Percentiles rank a stretch among this genome's conserved stretches.
Conservation (phyloP, 2,113 vertebrate genomes). For the Petaurus breviceps region DNA sequence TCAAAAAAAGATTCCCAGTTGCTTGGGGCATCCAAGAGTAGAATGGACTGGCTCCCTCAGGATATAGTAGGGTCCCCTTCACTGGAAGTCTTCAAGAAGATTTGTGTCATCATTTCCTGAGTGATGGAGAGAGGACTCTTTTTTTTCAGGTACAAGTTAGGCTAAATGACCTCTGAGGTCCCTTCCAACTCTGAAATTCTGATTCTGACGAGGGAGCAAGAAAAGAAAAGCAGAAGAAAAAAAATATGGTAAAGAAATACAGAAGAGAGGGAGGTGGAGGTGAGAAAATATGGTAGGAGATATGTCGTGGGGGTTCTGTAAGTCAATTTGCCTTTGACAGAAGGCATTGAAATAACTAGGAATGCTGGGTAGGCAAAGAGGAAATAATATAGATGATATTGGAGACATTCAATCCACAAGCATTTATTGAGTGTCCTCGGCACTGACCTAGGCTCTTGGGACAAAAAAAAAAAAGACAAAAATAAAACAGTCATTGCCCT, state of each 20-base stretch:
- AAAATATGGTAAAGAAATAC: not conserved
- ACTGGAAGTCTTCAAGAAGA: not conserved
- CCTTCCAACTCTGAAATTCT: not conserved
- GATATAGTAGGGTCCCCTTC: not conserved
- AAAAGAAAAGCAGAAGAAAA: not conserved
- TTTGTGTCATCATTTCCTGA: not conserved
- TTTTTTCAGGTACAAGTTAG: not conserved
- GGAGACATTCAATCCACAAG: not conserved
- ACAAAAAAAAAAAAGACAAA: not conserved
- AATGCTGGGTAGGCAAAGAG: not conserved
- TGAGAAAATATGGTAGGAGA: not conserved
- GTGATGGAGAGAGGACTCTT: not conserved
- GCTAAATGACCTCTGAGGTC: not conserved
- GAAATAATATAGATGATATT: not conserved
- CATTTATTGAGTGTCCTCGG: not conserved
- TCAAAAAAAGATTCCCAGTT: not conserved
- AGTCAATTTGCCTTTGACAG: not conserved
- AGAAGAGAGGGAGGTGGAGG: not conserved
- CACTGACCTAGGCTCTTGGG: not conserved
- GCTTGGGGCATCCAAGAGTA: not conserved
- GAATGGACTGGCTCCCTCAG: not conserved
- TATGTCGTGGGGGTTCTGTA: not conserved
- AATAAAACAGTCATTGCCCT: not conserved
- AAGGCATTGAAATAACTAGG: not conserved
- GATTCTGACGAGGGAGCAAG: not conserved